Percentiles rank a stretch among this genome's conserved stretches.
Conservation (phyloP, 2,797 vertebrate species). For the Thunnus albacares region DNA sequence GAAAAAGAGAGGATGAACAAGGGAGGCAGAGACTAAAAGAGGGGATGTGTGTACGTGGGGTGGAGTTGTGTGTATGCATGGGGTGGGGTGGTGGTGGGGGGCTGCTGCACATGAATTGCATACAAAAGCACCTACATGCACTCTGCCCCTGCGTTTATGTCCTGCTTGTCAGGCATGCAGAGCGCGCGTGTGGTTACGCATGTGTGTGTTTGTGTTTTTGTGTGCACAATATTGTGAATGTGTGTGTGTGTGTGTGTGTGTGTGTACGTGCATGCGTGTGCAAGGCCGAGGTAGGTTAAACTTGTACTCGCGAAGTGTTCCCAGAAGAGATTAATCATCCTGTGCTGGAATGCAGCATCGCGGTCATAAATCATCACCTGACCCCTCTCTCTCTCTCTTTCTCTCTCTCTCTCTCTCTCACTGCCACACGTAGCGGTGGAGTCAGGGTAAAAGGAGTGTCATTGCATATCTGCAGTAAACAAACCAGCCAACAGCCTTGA, state of each 20-base stretch:
- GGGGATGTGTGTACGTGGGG: constrained; percentile 11
- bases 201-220: constrained; percentile 6
- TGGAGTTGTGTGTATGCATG: constrained; percentile 5
- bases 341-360: constrained; percentile 85
- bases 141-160: constrained; percentile 78
- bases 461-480: constrained; percentile 74
- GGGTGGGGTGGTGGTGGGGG: background rate
- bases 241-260: constrained; percentile 1
- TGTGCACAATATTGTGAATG: background rate
- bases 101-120: constrained; percentile 72
- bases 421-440: constrained; percentile 63
- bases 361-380: constrained; percentile 89
- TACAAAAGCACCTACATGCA: constrained; percentile 76
- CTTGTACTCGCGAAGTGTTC: constrained; percentile 89
- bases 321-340: constrained; percentile 91
- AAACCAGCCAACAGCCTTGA: constrained; percentile 73
- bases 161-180: constrained; percentile 75
- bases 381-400: constrained; percentile 69
- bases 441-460: constrained; percentile 77
- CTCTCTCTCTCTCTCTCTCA: constrained; percentile 47
- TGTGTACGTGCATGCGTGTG: constrained; percentile 57
- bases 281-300: constrained; percentile 88
- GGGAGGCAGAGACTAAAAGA: constrained; percentile 52
- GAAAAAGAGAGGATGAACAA: constrained; percentile 43
- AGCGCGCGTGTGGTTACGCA: background rate